Base-by-base conservation (phyloP, 2,113 vertebrate genomes). In the Pseudorhombus dupliciocellatus region DNA sequence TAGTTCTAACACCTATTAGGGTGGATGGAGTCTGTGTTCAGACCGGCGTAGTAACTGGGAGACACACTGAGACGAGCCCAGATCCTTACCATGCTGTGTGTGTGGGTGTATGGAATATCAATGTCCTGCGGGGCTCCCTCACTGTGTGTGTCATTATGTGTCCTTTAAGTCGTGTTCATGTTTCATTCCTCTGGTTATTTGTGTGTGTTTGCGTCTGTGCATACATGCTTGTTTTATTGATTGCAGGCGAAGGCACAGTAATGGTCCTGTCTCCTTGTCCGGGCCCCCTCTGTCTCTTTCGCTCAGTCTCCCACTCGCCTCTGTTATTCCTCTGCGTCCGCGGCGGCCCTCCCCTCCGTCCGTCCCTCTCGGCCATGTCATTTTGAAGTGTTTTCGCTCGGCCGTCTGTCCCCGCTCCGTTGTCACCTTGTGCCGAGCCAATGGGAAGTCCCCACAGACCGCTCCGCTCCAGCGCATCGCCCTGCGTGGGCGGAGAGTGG, bases 91-190 rank as follows among this genome's bases (percentile, higher is more conserved):
- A 89, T 84, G 84, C 83, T 87, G 84, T 88, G 79, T 87, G 78
- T 90, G 92, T 89, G 85, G 88, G 88, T 86, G 90, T 86, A 69
- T 52, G 51, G 90, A 91, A 92, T 91, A 91, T 89, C 90, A 92
- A 90, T 93, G 83, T 81, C 91, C 84, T 89, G 87, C 90, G 84
- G 85, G 60, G 84, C 79, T 63, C 80, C 77, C 71, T 83, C 79
- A 71, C 76, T 50, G 6, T 50, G 46, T 50, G 24, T 75, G 62
- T 79, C 74, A 70, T 77, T 79, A 84, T 63, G 64, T 82, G 76
- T 51, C 79, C 69, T 75, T 81, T 73, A 83, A 77, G 72, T 50
- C 69, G 78, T 84, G 75, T 77, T 85, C 67, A 81, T 73, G 74
- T 78, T 52, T 74, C 50, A 44, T 75, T 71, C 64, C 70, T 71